Conservation (phyloP, 2,797 vertebrate genomes). For the Eulemur rubriventer region DNA sequence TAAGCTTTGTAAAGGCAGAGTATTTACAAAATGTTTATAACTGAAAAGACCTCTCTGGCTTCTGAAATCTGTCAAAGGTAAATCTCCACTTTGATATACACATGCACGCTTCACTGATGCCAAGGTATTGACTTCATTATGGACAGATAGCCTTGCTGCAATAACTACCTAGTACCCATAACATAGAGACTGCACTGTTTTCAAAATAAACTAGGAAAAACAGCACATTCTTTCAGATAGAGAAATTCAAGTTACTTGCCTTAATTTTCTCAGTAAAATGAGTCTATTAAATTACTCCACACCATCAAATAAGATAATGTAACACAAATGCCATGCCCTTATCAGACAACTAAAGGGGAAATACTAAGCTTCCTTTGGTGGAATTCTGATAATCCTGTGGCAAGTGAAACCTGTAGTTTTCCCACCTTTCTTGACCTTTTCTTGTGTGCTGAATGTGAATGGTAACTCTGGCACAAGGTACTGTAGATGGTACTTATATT, state of each 20-base stretch:
- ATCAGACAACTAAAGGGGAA: slow-evolving; percentile 7
- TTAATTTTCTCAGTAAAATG: slow-evolving; percentile 49
- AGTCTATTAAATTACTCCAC: slow-evolving; percentile 34
- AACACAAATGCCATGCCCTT: slow-evolving; percentile 56
- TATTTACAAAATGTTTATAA: slow-evolving; percentile 45
- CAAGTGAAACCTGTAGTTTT: not conserved
- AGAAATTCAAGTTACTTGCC: slow-evolving; percentile 14
- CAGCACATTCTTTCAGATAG: not conserved
- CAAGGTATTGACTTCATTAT: not conserved
- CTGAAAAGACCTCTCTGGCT: not conserved
- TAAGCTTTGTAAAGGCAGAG: slow-evolving; percentile 17
- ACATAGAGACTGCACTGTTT: not conserved
- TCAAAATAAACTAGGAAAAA: slow-evolving; percentile 23
- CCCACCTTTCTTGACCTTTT: slow-evolving; percentile 4
- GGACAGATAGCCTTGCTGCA: not conserved
- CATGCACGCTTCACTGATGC: not conserved
- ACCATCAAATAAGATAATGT: slow-evolving; percentile 44
- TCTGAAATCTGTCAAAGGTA: slow-evolving; percentile 21
- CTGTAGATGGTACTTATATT: not conserved
- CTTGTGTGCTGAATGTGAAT: slow-evolving; percentile 1
- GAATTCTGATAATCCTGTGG: not conserved
- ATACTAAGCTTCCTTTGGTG: not conserved
- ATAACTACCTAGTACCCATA: slow-evolving; percentile 9
- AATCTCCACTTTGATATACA: not conserved
- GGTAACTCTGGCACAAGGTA: not conserved